Base-by-base conservation (phyloP, 2,113 vertebrate genomes). In the Chamaetylas fuelleborni region DNA sequence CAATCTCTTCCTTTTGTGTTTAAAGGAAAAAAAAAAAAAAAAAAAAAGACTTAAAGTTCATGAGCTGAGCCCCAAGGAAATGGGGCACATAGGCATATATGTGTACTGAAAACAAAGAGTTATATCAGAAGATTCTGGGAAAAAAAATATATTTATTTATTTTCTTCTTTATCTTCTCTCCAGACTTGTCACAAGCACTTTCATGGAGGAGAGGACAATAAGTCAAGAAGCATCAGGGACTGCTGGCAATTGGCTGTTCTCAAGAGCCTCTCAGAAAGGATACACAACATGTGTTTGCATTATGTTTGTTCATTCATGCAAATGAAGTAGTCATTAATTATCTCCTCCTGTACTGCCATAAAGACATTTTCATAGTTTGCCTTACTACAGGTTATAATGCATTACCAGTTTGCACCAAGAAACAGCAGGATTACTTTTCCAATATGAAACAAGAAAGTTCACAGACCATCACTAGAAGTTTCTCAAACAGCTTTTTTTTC, bases 31-130 rank as follows among this genome's bases (percentile, higher is more conserved):
- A 38, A 38, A 38, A 8, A 36, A 36, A 36, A 38, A 11, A 8
- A 72, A 2, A 38, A 58, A 34, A n/a, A 61, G 5, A 17, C 50
- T 31, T 24, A 5, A 67, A 60, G 19, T 25, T 81, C 34, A 71
- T 8, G 9, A 87, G 61, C 34, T 72, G 26, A 79, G 17, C 31
- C 22, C 8, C 8, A 45, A 28, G 24, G 36, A 70, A 83, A 43
- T 2, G 6, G 9, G 12, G 15, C 3, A 60, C 4, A 45, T 1
- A 0, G 3, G 13, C 5, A 13, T 47, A 1, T 4, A 4, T 2
- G 1, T 7, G 18, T 14, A 25, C 14, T 47, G 23, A 70, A 88
- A 86, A 70, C 24, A 40, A 58, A 67, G 12, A 61, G 4, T 64
- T 6, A 1, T 3, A 62, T 11, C 14, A 16, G 23, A 57, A 58